Evolutionary conservation across 1,140 invertebrate genomes (phyloP), one percentile per base, ranked within the genome.

Genomic region (Latrodectus geometricus): DNA sequence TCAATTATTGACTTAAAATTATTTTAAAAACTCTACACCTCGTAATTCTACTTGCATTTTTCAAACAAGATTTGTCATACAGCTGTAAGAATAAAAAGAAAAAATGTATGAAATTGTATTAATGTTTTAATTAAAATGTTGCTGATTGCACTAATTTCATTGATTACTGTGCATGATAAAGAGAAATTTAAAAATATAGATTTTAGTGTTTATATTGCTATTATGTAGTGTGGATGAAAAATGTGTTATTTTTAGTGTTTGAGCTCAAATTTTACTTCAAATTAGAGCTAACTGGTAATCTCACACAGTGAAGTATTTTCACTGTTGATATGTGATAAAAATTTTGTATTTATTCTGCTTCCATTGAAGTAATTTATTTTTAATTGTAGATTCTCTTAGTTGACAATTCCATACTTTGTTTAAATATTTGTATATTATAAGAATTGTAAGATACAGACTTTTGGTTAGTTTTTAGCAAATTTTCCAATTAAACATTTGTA

Each of bases 151-250:
- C 35, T 35, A 1, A 35, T 35, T 35, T 35, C 1, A 35, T 35
- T 35, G 35, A 5, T 35, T 35, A 35, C 5, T 35, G 35, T 35
- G 5, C 35, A 35, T 35, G 35, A 35, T 35, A 35, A 35, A 35
- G 5, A 35, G 48, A n/a, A 68, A 77, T 52, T 20, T n/a, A 72
- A 61, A 83, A 65, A 65, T 66, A 20, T 84, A 76, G 73, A 54
- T 84, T 84, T 84, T 84, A 84, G 72, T 84, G 69, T 84, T 84
- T 84, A 76, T 84, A 84, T 76, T 75, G 73, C 73, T 84, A 84
- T 84, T 83, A 76, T 76, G 73, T 76, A 76, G 54, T 61, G 76
- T 75, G 23, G 61, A n/a, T 65, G 35, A 81, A 76, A n/a, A 56
- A 21, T 73, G 69, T 73, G 54, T 84, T 48, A 79, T 65, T 65